Evolutionary conservation across 2,797 vertebrate species (phyloP).

Genomic region (Helarctos malayanus): DNA sequence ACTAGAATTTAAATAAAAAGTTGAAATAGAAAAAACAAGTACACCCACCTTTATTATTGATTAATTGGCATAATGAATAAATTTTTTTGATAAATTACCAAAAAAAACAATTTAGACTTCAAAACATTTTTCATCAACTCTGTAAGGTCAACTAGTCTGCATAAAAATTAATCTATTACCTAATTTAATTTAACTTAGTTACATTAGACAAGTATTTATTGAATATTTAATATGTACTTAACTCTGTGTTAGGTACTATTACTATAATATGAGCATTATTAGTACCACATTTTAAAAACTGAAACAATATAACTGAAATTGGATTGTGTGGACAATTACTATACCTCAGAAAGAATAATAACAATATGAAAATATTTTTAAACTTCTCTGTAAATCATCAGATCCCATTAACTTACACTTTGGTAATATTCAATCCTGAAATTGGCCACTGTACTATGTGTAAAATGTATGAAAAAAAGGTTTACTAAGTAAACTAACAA

Average conservation of each 20-base stretch:
- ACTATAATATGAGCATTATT: neutral
- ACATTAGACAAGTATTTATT: neutral
- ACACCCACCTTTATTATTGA: too few species aligned
- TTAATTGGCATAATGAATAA: too few species aligned
- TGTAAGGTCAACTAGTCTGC: neutral
- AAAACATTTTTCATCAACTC: slow-evolving; percentile 36
- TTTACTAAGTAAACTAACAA: slow-evolving; percentile 5
- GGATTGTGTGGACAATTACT: neutral
- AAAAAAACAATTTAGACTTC: neutral
- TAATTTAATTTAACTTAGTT: slow-evolving; percentile 26
- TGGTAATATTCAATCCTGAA: neutral
- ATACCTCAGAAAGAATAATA: neutral
- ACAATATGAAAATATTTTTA: neutral
- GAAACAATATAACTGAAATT: neutral
- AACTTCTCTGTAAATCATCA: neutral
- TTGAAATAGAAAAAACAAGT: too few species aligned
- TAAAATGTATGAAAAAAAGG: neutral
- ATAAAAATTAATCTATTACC: neutral
- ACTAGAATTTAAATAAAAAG: too few species aligned
- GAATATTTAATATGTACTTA: slow-evolving; percentile 2
- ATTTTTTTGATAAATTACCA: too few species aligned
- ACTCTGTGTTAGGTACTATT: neutral
- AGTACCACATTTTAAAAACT: neutral
- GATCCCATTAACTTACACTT: neutral
- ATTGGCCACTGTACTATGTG: neutral